A percentile compares a stretch with the other conserved stretches of the same genome.
Conservation (phyloP, 2,113 vertebrate genomes). For the Cavia aperea region DNA sequence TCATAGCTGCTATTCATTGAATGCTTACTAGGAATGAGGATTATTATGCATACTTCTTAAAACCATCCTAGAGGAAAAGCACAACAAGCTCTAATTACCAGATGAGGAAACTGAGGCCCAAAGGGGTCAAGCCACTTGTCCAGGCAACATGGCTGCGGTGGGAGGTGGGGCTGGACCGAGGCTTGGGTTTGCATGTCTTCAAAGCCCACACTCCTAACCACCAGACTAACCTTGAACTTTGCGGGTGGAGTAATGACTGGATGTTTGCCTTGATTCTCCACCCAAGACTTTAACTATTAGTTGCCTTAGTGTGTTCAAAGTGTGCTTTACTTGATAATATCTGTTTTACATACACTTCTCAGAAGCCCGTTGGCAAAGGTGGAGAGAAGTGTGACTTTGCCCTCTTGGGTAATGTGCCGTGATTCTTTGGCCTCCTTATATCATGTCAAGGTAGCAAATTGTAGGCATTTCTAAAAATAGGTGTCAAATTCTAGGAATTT, state of each 20-base stretch:
- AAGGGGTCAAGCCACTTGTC: background rate
- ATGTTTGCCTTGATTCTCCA: background rate
- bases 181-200: background rate
- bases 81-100: background rate
- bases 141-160: background rate
- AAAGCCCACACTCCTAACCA: conserved; percentile 5
- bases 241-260: background rate
- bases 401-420: background rate
- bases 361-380: background rate
- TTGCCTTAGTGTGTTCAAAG: background rate
- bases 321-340: conserved; percentile 1
- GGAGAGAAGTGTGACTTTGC: background rate
- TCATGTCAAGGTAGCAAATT: conserved; percentile 32
- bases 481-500: conserved; percentile 50
- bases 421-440: conserved; percentile 22
- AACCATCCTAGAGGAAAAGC: background rate
- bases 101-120: conserved; percentile 14
- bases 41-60: background rate
- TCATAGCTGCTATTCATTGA: background rate
- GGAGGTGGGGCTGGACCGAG: background rate
- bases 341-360: background rate
- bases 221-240: background rate
- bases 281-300: background rate
- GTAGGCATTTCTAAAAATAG: conserved; percentile 61
- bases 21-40: background rate